These are phyloP conservation scores for Phalacrocorax pelagicus DNA, from an alignment of 2,113 vertebrate species.

Conservation along the genomic window DNA sequence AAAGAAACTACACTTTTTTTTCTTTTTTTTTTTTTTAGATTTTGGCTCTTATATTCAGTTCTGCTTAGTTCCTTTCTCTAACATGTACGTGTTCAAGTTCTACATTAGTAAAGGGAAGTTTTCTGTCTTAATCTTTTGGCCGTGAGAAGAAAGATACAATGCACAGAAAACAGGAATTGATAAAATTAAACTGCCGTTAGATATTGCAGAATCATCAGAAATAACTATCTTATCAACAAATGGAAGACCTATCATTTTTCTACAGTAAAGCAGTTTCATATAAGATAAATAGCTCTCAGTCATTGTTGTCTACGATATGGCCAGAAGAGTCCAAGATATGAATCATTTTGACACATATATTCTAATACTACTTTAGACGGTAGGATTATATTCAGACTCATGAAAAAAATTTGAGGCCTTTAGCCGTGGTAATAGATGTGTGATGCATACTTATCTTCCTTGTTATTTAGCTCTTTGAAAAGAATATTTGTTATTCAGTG, in stretches of 20 bases:
- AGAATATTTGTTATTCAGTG: not conserved
- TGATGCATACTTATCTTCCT: constrained; percentile 20
- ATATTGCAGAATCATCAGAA: constrained; percentile 67
- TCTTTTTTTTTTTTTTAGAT: constrained; percentile 1
- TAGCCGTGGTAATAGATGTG: not conserved
- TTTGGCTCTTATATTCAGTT: not conserved
- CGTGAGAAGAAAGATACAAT: constrained; percentile 47
- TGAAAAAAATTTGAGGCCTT: constrained; percentile 41
- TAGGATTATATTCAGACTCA: constrained; percentile 57
- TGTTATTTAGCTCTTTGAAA: not conserved
- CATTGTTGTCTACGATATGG: constrained; percentile 58
- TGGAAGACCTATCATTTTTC: constrained; percentile 71
- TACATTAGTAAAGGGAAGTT: constrained; percentile 43
- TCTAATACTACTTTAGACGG: constrained; percentile 55
- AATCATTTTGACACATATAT: constrained; percentile 74
- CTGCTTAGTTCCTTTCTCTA: constrained; percentile 5
- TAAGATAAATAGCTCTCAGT: constrained; percentile 75
- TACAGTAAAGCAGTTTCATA: constrained; percentile 67
- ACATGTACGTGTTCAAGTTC: not conserved
- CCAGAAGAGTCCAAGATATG: constrained; percentile 50
- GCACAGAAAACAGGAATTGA: constrained; percentile 29
- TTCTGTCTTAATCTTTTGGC: constrained; percentile 57
- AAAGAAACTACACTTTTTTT: not conserved
- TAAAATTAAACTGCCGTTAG: constrained; percentile 61
- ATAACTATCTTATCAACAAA: constrained; percentile 70